A percentile compares a stretch with the other conserved stretches of the same genome.
Conservation (phyloP, 2,113 vertebrate genomes). For the Eulemur macaco region DNA sequence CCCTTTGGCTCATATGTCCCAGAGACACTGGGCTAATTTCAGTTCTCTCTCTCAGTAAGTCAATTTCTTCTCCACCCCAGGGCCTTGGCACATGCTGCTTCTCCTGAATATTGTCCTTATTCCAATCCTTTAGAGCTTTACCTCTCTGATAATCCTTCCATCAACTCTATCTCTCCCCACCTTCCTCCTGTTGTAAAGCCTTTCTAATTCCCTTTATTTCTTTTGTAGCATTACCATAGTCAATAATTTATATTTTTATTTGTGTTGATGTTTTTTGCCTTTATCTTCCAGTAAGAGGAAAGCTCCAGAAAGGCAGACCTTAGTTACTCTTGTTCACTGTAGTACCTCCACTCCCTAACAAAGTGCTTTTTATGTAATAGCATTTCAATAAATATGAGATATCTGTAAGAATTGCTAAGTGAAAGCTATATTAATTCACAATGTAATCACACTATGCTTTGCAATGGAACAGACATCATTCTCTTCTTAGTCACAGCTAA, state of each 20-base stretch:
- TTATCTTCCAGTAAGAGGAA: neutral
- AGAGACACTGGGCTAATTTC: neutral
- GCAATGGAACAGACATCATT: neutral
- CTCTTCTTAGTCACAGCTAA: neutral
- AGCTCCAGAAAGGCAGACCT: neutral
- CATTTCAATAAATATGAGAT: neutral
- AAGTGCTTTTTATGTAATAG: neutral
- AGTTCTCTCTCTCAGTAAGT: neutral
- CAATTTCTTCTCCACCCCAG: neutral
- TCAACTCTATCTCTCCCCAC: neutral
- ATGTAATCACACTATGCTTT: neutral
- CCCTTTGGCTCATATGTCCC: neutral
- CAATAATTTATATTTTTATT: neutral
- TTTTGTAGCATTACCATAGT: neutral
- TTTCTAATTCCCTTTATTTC: neutral
- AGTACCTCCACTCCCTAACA: neutral
- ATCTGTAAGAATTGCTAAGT: neutral
- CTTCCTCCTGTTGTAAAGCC: neutral
- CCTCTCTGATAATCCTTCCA: neutral
- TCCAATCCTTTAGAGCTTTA: neutral
- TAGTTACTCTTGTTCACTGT: neutral
- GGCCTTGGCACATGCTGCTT: neutral
- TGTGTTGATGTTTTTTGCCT: neutral
- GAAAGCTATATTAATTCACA: neutral
- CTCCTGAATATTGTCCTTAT: neutral